phyloP scores from a whole-genome alignment of 2,113 vertebrate genomes.

The Boulengerochromis microlepis region DNA sequence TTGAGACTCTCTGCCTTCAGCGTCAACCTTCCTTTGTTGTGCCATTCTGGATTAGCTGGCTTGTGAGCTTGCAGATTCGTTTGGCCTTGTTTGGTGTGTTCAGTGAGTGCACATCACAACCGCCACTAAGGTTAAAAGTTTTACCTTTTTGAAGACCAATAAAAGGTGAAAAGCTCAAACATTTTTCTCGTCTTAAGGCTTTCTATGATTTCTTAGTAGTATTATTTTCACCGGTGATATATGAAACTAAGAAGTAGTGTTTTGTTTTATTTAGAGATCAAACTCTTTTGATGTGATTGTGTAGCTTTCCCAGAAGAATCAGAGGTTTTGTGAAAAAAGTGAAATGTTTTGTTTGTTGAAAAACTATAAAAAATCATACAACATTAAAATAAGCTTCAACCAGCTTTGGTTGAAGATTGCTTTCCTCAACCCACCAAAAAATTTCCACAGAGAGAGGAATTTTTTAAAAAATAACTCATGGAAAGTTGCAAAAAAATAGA shows the following conservation, averaged over 20 bases:
- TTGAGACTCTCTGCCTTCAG: background rate
- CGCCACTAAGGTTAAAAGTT: background rate
- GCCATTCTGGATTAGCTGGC: background rate
- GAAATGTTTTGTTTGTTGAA: background rate
- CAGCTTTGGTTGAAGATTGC: background rate
- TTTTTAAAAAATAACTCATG: accelerated
- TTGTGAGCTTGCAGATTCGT: background rate
- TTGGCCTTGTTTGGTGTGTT: background rate
- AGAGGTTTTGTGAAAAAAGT: background rate
- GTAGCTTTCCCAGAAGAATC: background rate
- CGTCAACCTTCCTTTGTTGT: background rate
- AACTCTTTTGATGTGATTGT: background rate
- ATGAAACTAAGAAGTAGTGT: background rate
- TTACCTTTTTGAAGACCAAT: background rate
- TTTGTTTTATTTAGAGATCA: background rate
- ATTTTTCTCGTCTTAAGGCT: background rate
- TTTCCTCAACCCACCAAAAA: background rate
- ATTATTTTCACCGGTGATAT: background rate
- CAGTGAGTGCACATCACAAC: background rate
- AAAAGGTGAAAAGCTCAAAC: no score
- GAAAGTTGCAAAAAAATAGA: background rate
- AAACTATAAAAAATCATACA: background rate
- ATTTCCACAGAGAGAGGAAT: background rate
- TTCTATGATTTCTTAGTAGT: background rate
- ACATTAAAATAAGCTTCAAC: background rate